Evolutionary conservation across 2,888 invertebrate genomes (phyloP).

Genomic region (Biston stratarius): DNA sequence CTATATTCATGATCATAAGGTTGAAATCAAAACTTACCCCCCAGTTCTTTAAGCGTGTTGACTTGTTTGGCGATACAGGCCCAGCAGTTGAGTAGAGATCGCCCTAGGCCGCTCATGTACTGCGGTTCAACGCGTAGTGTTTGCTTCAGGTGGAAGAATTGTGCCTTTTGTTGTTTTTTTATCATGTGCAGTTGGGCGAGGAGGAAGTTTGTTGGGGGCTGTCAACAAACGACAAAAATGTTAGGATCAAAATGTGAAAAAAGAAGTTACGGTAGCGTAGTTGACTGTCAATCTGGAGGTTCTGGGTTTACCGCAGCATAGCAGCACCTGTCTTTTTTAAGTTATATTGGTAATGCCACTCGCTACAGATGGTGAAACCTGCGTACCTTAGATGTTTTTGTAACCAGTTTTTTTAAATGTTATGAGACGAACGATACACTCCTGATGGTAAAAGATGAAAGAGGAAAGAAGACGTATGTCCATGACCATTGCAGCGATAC

Average conservation of each 20-base stretch:
- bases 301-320: too few species aligned
- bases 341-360: too few species aligned
- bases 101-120: conserved; percentile 79
- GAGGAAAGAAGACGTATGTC: too few species aligned
- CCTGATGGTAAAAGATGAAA: too few species aligned
- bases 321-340: too few species aligned
- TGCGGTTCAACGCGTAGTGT: conserved; percentile 86
- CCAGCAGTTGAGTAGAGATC: conserved; percentile 82
- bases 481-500: too few species aligned
- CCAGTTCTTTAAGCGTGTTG: conserved; percentile 56
- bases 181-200: conserved; percentile 88
- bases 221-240: conserved; percentile 28
- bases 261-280: not conserved
- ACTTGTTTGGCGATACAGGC: conserved; percentile 74
- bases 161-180: conserved; percentile 87
- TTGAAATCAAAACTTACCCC: conserved; percentile 47
- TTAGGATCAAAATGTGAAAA: not conserved
- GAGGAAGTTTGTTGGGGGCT: conserved; percentile 91
- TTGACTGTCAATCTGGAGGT: too few species aligned
- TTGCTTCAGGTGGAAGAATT: conserved; percentile 88
- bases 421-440: too few species aligned
- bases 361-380: too few species aligned
- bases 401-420: too few species aligned
- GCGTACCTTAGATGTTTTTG: too few species aligned
- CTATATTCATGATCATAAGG: not conserved